These are phyloP conservation scores for Erynnis tages DNA, from an alignment of 2,888 invertebrate species.

Conservation along the genomic window DNA sequence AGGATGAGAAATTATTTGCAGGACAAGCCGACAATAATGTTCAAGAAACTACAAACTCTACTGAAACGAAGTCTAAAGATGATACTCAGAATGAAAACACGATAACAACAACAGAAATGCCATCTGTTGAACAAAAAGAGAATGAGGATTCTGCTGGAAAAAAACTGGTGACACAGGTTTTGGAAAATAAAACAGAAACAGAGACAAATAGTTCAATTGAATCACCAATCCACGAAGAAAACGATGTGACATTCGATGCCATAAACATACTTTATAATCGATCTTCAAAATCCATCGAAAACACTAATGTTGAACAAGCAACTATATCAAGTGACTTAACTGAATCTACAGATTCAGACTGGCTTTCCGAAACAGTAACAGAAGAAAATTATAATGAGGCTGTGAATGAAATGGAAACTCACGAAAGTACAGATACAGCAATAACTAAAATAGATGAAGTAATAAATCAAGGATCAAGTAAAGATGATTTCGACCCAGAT, in stretches of 20 bases:
- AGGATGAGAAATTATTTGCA: slow-evolving; percentile 3
- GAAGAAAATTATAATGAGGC: slow-evolving; percentile 58
- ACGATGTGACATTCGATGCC: slow-evolving; percentile 61
- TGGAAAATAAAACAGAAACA: slow-evolving; percentile 40
- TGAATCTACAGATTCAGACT: slow-evolving; percentile 56
- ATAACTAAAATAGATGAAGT: slow-evolving; percentile 55
- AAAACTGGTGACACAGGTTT: slow-evolving; percentile 45
- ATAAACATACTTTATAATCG: slow-evolving; percentile 62
- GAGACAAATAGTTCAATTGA: slow-evolving; percentile 32
- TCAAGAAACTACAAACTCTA: slow-evolving; percentile 3
- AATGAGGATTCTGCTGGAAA: slow-evolving; percentile 43
- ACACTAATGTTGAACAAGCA: slow-evolving; percentile 31
- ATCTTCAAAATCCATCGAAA: slow-evolving; percentile 61
- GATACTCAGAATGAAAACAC: not conserved
- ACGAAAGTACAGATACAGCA: slow-evolving; percentile 51
- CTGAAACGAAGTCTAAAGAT: slow-evolving; percentile 15
- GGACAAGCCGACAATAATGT: not conserved
- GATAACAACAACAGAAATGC: slow-evolving; percentile 27
- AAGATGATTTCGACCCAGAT: slow-evolving; percentile 70
- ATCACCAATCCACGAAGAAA: slow-evolving; percentile 27
- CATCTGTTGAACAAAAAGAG: slow-evolving; percentile 36
- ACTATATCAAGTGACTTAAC: slow-evolving; percentile 34
- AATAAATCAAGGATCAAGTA: slow-evolving; percentile 47
- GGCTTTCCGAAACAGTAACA: slow-evolving; percentile 62
- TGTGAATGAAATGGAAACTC: slow-evolving; percentile 52